These are phyloP conservation scores for Emesis russula DNA, from an alignment of 2,888 invertebrate species.

Conservation along the genomic window DNA sequence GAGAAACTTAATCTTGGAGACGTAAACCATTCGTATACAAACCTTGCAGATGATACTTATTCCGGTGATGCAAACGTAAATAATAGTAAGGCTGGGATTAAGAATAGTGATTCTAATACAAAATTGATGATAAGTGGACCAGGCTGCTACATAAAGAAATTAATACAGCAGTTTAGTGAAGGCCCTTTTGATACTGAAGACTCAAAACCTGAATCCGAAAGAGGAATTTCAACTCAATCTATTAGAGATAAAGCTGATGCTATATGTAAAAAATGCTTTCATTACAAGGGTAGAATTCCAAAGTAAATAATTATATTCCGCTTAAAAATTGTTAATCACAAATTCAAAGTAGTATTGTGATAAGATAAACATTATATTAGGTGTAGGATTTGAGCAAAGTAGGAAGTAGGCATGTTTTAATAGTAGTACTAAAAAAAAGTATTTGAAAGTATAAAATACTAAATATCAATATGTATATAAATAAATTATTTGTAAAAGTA, in stretches of 20 bases:
- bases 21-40: slow-evolving; percentile 92
- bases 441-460: too few relatives aligned
- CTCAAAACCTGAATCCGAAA: slow-evolving; percentile 93
- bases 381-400: slow-evolving; percentile 29
- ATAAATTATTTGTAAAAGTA: too few relatives aligned
- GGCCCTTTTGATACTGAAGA: slow-evolving; percentile 93
- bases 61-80: slow-evolving; percentile 89
- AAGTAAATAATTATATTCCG: slow-evolving; percentile 89
- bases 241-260: slow-evolving; percentile 94
- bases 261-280: slow-evolving; percentile 95
- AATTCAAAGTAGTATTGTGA: background rate
- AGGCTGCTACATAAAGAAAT: slow-evolving; percentile 94
- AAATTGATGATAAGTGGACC: slow-evolving; percentile 94
- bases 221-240: slow-evolving; percentile 91
- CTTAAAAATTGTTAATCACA: background rate
- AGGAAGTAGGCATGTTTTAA: slow-evolving; percentile 46
- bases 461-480: too few relatives aligned
- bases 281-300: slow-evolving; percentile 94
- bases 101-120: slow-evolving; percentile 88
- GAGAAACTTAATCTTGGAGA: slow-evolving; percentile 93
- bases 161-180: slow-evolving; percentile 95
- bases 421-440: too few relatives aligned
- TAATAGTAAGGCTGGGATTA: slow-evolving; percentile 86
- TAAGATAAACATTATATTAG: slow-evolving; percentile 6
- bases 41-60: slow-evolving; percentile 92